Evolutionary conservation across 30 jellyfish, hydroid and myxozoan genomes (phyloP).

Genomic region (Phacellophora camtschatica): DNA sequence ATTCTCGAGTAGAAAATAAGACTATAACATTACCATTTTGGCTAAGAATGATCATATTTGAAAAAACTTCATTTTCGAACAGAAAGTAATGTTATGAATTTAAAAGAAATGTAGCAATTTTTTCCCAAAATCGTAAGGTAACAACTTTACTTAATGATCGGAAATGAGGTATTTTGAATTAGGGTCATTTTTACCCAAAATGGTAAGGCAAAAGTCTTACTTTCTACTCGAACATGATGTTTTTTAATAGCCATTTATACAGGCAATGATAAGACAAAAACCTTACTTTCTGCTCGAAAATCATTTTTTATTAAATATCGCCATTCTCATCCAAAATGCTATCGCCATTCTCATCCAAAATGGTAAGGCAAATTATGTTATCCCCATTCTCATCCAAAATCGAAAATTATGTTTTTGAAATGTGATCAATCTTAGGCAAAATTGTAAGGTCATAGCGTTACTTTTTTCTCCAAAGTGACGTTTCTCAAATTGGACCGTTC

Average conservation of each 20-base stretch:
- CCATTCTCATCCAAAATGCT: neutral
- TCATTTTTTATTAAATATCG: neutral
- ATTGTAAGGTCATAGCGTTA: no score
- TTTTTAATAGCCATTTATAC: neutral
- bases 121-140: neutral
- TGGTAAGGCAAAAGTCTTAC: neutral
- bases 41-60: no score
- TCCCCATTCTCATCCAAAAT: no score
- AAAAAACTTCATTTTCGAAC: no score
- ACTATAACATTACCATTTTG: no score
- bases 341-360: neutral
- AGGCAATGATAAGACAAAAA: neutral
- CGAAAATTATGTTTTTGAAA: no score
- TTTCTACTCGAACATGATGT: no score
- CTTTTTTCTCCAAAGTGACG: no score
- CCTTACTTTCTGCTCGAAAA: neutral
- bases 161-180: neutral
- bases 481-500: no score
- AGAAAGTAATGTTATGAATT: neutral
- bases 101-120: neutral
- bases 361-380: neutral
- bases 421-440: no score
- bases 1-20: no score
- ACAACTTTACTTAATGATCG: neutral
- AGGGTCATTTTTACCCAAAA: neutral